Conservation (phyloP, 2,888 invertebrate genomes). For the Caenorhabditis imperialis region DNA sequence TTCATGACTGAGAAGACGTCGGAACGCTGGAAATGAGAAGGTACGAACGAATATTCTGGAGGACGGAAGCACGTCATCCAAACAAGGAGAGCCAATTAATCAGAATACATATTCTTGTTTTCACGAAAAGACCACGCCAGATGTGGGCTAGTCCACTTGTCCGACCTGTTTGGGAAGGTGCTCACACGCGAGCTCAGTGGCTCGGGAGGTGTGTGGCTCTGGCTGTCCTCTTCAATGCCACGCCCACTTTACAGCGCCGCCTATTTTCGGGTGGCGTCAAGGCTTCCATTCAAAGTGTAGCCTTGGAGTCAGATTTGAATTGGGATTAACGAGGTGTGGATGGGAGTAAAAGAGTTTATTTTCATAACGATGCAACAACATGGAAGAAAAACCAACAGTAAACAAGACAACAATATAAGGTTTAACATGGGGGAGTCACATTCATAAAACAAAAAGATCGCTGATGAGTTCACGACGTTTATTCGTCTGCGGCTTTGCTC, state of each 20-base stretch:
- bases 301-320: neutral
- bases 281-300: constrained; percentile 5
- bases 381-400: constrained; percentile 17
- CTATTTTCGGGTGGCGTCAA: too few species aligned
- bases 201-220: too few species aligned
- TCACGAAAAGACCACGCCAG: constrained; percentile 7
- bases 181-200: neutral
- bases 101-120: constrained; percentile 2
- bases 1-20: constrained; percentile 21
- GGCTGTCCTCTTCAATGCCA: too few species aligned
- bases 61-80: neutral
- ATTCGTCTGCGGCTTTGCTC: constrained; percentile 61
- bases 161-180: constrained; percentile 1
- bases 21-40: constrained; percentile 15
- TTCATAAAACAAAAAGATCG: constrained; percentile 42
- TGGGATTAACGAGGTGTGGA: neutral
- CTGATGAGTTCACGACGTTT: constrained; percentile 30
- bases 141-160: constrained; percentile 1
- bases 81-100: constrained; percentile 10
- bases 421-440: constrained; percentile 49
- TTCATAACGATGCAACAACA: constrained; percentile 22
- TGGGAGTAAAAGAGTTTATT: constrained; percentile 16
- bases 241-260: too few species aligned
- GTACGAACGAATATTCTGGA: too few species aligned
- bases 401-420: constrained; percentile 49